These are phyloP conservation scores for Euleptes europaea DNA, from an alignment of 2,113 vertebrate species.

Conservation along the genomic window DNA sequence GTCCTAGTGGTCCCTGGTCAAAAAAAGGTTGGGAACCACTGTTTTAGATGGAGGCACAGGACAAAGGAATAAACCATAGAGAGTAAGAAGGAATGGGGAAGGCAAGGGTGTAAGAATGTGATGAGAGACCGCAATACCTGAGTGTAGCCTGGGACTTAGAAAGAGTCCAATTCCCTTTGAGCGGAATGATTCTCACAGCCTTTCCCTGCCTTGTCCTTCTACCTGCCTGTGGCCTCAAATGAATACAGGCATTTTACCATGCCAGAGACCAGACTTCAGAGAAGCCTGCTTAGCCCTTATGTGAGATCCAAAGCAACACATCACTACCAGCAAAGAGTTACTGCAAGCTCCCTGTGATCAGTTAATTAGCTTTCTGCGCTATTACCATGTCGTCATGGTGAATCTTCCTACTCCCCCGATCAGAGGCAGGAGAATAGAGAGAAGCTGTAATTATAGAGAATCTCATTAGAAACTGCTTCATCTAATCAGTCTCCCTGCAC, in stretches of 20 bases:
- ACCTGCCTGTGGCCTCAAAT: neutral
- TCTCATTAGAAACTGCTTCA: constrained; percentile 84
- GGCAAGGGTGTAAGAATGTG: neutral
- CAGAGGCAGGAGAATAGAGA: constrained; percentile 72
- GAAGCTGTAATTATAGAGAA: constrained; percentile 86
- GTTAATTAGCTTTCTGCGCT: constrained; percentile 75
- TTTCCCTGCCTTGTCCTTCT: neutral
- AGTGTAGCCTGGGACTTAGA: neutral
- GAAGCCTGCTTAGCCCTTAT: constrained; percentile 39
- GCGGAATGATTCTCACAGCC: neutral
- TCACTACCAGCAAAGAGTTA: constrained; percentile 64
- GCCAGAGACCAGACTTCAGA: constrained; percentile 4
- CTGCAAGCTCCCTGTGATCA: constrained; percentile 64
- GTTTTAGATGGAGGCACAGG: no score
- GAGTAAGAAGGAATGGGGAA: neutral
- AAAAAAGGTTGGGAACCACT: no score
- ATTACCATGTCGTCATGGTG: constrained; percentile 75
- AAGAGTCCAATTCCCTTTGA: neutral
- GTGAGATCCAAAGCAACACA: constrained; percentile 35
- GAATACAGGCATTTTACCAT: neutral
- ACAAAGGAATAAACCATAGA: no score
- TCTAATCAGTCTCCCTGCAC: constrained; percentile 77
- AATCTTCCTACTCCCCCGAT: constrained; percentile 70
- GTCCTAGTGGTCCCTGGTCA: no score
- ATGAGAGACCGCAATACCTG: neutral